Conservation (phyloP, 2,888 invertebrate genomes). For the Noctua comes region DNA sequence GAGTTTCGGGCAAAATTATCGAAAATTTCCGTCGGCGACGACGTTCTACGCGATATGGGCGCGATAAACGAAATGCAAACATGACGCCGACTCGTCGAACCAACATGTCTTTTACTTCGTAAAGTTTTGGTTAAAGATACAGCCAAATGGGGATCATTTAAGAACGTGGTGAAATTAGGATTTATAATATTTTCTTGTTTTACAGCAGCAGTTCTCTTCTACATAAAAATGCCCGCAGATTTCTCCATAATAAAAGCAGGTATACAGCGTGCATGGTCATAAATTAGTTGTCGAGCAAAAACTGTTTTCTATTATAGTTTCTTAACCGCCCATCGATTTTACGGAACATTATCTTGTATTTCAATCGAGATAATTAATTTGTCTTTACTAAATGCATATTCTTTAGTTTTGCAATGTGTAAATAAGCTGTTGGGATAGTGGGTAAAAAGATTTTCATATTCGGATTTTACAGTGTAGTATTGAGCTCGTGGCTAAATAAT, state of each 20-base stretch:
- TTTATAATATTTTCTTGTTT: background rate
- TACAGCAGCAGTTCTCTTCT: slow-evolving; percentile 1
- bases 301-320: slow-evolving; percentile 28
- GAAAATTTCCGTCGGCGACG: slow-evolving; percentile 78
- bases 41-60: slow-evolving; percentile 69
- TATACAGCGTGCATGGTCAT: slow-evolving; percentile 25
- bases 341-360: slow-evolving; percentile 40
- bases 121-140: slow-evolving; percentile 43
- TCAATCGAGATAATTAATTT: slow-evolving; percentile 40
- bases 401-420: slow-evolving; percentile 28
- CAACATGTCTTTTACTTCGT: slow-evolving; percentile 57
- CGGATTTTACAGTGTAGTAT: slow-evolving; percentile 52
- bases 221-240: slow-evolving; percentile 11
- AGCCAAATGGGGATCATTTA: slow-evolving; percentile 18
- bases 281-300: slow-evolving; percentile 43
- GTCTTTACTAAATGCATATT: slow-evolving; percentile 10
- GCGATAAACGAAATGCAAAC: slow-evolving; percentile 82
- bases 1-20: slow-evolving; percentile 76
- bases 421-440: slow-evolving; percentile 29
- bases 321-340: slow-evolving; percentile 35
- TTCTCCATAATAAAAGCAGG: slow-evolving; percentile 20
- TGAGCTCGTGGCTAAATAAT: too few relatives aligned
- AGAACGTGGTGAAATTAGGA: slow-evolving; percentile 5
- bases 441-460: slow-evolving; percentile 48
- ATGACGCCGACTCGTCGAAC: slow-evolving; percentile 68